Base-by-base conservation (phyloP, 2,888 invertebrate genomes). In the Digitonthophagus gazella region DNA sequence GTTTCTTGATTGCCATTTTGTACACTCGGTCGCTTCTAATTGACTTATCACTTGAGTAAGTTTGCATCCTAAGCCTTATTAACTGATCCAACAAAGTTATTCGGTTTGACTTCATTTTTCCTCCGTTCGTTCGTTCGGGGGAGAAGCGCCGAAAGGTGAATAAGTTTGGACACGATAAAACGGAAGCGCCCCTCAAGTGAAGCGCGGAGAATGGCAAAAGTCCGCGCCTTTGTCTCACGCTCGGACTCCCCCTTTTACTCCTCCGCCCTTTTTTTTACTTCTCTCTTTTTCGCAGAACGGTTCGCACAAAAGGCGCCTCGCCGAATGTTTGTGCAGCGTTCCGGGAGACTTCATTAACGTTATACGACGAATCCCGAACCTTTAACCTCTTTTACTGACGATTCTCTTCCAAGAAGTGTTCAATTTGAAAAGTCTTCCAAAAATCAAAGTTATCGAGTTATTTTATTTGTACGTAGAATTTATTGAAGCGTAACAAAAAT, bases 161-260 rank as follows among this genome's bases (percentile, higher is more conserved):
- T 61, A 19, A 71, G 72, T 69, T 73, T 71, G 69, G 74, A 74
- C 73, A 71, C 74, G 73, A 74, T 71, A 75, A 73, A 76, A 74
- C 75, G 74, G 72, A 69, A 69, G 28, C 11, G 6, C 18, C 15
- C 72, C 74, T 72, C 71, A 71, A 72, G 74, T 74, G 75, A 75
- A 75, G 75, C 76, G 75, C 72, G 74, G 71, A 73, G 72, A 72
- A 74, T 74, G 69, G 69, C 71, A 69, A 66, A 72, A 71, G 72
- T 71, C 67, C 71, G 63, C 72, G 71, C 72, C 71, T 71, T 74
- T 70, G 72, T 72, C 74, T 72, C 69, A 63, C 56, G 58, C 71
- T 71, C 28, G 28, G 71, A 74, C 72, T 72, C 71, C 68, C 72
- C 71, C 72, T 74, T 74, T 72, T 71, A 15, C 14, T 71, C 4